Conservation (phyloP, 2,888 invertebrate species). For the Aradus depressus region DNA sequence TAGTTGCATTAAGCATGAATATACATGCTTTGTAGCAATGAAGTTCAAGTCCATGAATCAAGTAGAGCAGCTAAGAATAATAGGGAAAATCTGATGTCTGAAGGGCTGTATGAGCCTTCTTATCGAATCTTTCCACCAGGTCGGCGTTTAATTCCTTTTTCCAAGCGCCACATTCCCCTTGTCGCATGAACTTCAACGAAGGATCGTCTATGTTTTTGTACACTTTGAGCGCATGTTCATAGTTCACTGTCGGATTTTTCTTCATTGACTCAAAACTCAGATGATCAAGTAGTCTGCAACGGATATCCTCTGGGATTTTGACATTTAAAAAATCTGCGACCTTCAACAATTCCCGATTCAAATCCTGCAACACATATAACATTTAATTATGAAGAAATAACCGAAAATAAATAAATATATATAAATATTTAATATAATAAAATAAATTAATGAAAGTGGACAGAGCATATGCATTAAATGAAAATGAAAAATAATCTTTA, state of each 20-base stretch:
- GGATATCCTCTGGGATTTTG: constrained; percentile 35
- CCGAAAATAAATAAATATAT: constrained; percentile 1
- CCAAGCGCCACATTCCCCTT: constrained; percentile 39
- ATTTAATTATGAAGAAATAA: background rate
- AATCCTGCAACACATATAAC: constrained; percentile 34
- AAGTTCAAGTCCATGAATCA: background rate
- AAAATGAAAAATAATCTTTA: no score
- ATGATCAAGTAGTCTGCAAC: constrained; percentile 37
- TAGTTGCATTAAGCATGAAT: no score
- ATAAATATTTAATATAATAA: background rate
- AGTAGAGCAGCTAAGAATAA: constrained; percentile 9
- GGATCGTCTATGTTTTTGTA: constrained; percentile 33
- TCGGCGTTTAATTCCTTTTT: constrained; percentile 33
- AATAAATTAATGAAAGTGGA: background rate
- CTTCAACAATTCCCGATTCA: constrained; percentile 37
- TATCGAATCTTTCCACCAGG: constrained; percentile 34
- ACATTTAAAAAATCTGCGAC: constrained; percentile 39
- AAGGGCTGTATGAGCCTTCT: constrained; percentile 29
- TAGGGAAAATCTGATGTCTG: constrained; percentile 21
- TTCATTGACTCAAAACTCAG: constrained; percentile 47
- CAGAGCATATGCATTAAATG: no score
- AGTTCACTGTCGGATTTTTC: constrained; percentile 47
- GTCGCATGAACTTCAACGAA: constrained; percentile 38
- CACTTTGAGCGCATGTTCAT: constrained; percentile 36
- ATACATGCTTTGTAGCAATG: background rate